Evolutionary conservation across 2,113 vertebrate genomes (phyloP).

Genomic region (Platichthys stellatus): DNA sequence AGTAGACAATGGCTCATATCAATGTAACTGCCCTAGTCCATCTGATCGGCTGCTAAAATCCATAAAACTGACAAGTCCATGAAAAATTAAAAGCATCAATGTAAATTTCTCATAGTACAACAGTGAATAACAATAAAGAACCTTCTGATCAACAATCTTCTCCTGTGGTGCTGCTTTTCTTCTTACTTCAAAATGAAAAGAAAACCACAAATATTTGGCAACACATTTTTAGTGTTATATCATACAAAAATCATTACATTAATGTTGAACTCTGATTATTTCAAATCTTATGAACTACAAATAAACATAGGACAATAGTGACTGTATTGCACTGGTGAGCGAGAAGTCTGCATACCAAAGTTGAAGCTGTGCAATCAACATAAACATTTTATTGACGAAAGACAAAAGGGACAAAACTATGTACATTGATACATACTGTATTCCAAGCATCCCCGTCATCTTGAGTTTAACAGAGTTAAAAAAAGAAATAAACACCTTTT

Average conservation of each 20-base stretch:
- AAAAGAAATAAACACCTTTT: constrained; percentile 63
- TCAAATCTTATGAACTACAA: constrained; percentile 1
- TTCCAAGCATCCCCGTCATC: constrained; percentile 68
- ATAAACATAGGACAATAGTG: neutral
- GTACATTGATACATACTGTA: constrained; percentile 80
- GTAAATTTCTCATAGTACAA: constrained; percentile 35
- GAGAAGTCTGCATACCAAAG: constrained; percentile 27
- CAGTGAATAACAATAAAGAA: constrained; percentile 34
- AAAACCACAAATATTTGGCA: constrained; percentile 54
- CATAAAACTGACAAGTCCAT: constrained; percentile 48
- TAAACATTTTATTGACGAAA: constrained; percentile 82
- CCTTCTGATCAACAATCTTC: constrained; percentile 5
- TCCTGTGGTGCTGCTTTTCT: neutral
- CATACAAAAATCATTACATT: constrained; percentile 9
- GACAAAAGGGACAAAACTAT: constrained; percentile 83
- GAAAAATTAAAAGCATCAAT: constrained; percentile 24
- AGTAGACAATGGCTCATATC: constrained; percentile 55
- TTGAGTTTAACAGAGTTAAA: constrained; percentile 53
- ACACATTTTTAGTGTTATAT: constrained; percentile 29
- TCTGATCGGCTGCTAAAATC: constrained; percentile 17
- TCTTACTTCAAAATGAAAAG: constrained; percentile 15
- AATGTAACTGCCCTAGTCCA: constrained; percentile 9
- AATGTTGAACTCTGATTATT: neutral
- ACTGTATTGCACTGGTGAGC: constrained; percentile 25
- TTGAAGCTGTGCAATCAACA: constrained; percentile 68